phyloP scores from a whole-genome alignment of 1,140 invertebrate genomes.

The Drosophila murphyi region DNA sequence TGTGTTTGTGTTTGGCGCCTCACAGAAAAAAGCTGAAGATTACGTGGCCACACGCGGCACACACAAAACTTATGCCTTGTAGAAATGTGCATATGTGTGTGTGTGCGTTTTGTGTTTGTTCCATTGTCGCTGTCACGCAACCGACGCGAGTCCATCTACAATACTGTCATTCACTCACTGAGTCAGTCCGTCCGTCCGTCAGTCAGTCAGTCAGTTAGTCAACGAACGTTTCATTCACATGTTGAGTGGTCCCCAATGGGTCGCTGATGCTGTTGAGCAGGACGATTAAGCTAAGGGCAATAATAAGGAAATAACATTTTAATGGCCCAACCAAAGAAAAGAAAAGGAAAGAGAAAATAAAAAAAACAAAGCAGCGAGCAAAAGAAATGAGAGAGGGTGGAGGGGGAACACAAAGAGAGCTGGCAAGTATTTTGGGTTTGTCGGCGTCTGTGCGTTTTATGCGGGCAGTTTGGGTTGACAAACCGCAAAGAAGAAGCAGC shows the following conservation, averaged over 20 bases:
- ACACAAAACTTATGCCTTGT: slow-evolving; percentile 60
- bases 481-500: slow-evolving; percentile 36
- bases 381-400: not conserved
- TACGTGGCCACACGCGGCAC: slow-evolving; percentile 54
- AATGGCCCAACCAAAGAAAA: slow-evolving; percentile 51
- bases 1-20: slow-evolving; percentile 40
- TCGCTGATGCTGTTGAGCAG: slow-evolving; percentile 47
- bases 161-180: slow-evolving; percentile 14
- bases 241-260: slow-evolving; percentile 13
- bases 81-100: slow-evolving; percentile 50
- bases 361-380: not conserved
- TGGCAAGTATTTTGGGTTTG: slow-evolving; percentile 42
- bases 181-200: not conserved
- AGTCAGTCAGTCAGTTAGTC: slow-evolving; percentile 3
- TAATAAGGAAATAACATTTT: slow-evolving; percentile 83
- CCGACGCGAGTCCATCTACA: not conserved
- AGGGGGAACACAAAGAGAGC: slow-evolving; percentile 20
- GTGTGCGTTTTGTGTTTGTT: slow-evolving; percentile 1
- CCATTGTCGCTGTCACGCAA: slow-evolving; percentile 71
- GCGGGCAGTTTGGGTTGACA: not conserved
- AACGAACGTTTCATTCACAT: slow-evolving; percentile 45
- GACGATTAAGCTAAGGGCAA: slow-evolving; percentile 73
- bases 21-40: slow-evolving; percentile 44
- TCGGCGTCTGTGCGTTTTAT: not conserved
- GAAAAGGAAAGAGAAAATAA: slow-evolving; percentile 1